Evolutionary conservation across 2,113 vertebrate genomes (phyloP).

Genomic region (Uria lomvia): DNA sequence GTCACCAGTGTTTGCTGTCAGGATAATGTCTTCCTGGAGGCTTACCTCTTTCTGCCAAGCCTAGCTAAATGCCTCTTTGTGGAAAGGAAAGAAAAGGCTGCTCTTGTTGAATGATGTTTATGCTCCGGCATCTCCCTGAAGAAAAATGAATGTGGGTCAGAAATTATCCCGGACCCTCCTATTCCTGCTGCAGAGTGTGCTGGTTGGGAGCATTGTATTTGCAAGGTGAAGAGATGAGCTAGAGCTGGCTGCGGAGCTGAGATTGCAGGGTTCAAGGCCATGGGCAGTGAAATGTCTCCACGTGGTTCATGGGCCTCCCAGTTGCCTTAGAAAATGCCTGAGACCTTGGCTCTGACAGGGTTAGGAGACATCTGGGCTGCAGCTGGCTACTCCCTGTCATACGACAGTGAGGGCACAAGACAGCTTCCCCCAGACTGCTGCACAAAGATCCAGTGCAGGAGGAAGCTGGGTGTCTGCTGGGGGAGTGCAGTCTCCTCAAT

Average conservation of each 20-base stretch:
- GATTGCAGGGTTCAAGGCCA: not conserved
- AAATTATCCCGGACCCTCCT: not conserved
- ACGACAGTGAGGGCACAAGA: not conserved
- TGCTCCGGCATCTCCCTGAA: not conserved
- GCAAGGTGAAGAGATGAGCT: not conserved
- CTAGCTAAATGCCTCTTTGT: slow-evolving; percentile 29
- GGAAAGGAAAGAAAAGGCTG: not conserved
- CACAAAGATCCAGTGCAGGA: not conserved
- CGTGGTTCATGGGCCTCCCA: not conserved
- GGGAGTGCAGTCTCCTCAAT: not conserved
- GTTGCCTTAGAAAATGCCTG: not conserved
- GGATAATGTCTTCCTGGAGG: slow-evolving; percentile 44
- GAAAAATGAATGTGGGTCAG: not conserved
- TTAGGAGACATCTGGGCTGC: not conserved
- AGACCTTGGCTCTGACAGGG: not conserved
- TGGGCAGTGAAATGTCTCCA: not conserved
- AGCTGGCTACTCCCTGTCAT: not conserved
- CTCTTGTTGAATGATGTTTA: not conserved
- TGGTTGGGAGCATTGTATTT: not conserved
- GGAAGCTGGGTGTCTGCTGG: not conserved
- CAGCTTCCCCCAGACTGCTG: not conserved
- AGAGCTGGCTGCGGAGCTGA: not conserved
- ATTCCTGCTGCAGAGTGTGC: not conserved
- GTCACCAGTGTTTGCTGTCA: slow-evolving; percentile 49
- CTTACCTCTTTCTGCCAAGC: slow-evolving; percentile 35